phyloP scores from a whole-genome alignment of 2,797 vertebrate genomes.

The Sebastes vulpes region DNA sequence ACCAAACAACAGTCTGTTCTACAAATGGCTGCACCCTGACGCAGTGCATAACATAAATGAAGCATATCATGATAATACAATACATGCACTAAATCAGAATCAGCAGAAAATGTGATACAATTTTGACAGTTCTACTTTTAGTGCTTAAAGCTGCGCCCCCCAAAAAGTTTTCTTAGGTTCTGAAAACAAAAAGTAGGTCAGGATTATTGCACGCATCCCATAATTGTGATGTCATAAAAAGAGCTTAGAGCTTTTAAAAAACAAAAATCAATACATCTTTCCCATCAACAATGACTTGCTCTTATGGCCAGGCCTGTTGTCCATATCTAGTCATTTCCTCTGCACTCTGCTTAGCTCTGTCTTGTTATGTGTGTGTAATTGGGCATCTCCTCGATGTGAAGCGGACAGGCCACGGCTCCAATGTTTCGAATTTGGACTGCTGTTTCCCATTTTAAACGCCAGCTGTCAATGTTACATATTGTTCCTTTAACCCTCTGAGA shows the following conservation, averaged over 20 bases:
- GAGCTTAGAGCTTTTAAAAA: background rate
- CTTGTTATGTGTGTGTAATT: background rate
- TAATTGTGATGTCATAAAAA: background rate
- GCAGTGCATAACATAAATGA: background rate
- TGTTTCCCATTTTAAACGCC: too few relatives aligned
- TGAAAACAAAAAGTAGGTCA: background rate
- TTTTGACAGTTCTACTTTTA: background rate
- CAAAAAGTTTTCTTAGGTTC: background rate
- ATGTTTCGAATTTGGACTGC: too few relatives aligned
- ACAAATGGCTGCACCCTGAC: background rate
- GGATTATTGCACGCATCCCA: background rate
- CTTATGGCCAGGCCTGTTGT: background rate
- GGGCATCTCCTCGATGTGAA: background rate
- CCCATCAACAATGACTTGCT: background rate
- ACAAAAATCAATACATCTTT: background rate
- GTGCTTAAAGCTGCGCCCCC: fast-evolving
- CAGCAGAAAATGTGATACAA: background rate
- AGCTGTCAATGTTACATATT: too few relatives aligned
- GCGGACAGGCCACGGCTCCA: too few relatives aligned
- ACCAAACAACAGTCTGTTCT: background rate
- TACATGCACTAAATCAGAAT: background rate
- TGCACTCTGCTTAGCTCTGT: background rate
- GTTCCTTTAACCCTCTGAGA: too few relatives aligned
- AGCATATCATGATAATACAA: background rate
- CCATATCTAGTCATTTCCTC: background rate